phyloP scores from a whole-genome alignment of 2,797 vertebrate genomes.

The Pseudomugil tenellus region DNA sequence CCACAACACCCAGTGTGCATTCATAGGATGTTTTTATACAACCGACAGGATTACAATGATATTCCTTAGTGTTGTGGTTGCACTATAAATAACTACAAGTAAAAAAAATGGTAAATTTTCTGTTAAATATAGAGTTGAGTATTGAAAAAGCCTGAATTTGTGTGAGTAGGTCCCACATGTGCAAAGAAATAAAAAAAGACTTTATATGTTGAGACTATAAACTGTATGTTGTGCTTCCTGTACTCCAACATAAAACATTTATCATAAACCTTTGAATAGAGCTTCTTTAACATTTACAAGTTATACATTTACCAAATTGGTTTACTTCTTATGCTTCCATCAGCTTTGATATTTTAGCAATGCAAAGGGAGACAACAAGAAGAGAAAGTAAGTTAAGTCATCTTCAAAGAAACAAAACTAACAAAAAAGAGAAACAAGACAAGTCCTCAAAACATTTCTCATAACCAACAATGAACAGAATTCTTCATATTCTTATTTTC shows the following conservation, averaged over 20 bases:
- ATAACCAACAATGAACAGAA: constrained; percentile 91
- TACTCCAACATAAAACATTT: constrained; percentile 85
- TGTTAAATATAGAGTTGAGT: constrained; percentile 33
- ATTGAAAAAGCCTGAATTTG: constrained; percentile 62
- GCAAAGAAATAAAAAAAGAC: constrained; percentile 63
- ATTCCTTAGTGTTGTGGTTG: constrained; percentile 43
- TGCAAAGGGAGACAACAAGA: constrained; percentile 86
- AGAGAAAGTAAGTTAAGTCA: constrained; percentile 88
- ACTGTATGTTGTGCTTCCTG: constrained; percentile 85
- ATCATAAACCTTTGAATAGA: constrained; percentile 86
- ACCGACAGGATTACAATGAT: not conserved
- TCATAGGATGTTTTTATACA: constrained; percentile 3
- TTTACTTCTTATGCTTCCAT: constrained; percentile 87
- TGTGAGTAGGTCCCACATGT: constrained; percentile 71
- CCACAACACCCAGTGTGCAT: constrained; percentile 27
- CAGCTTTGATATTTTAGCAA: constrained; percentile 84
- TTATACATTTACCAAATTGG: constrained; percentile 90
- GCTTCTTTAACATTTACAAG: constrained; percentile 87
- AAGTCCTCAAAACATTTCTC: constrained; percentile 90
- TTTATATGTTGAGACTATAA: constrained; percentile 75
- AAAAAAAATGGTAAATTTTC: constrained; percentile 32
- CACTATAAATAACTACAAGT: constrained; percentile 52
- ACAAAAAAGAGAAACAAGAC: constrained; percentile 67
- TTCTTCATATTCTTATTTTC: constrained; percentile 77
- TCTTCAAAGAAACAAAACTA: constrained; percentile 72